phyloP scores from a whole-genome alignment of 2,888 invertebrate genomes.

The Chirona hameri region DNA sequence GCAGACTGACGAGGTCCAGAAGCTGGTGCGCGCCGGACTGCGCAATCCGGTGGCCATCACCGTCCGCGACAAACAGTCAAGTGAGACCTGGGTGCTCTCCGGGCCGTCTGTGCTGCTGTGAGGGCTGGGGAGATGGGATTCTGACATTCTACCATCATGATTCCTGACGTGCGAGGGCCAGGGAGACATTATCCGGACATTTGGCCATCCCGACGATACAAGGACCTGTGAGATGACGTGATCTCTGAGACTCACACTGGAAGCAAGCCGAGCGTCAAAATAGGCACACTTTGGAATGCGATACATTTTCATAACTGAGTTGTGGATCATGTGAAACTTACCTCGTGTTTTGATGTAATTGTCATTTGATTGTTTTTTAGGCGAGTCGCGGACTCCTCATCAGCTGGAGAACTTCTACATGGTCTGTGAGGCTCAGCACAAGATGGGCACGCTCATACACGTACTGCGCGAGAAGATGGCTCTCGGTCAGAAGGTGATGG shows the following conservation, averaged over 20 bases:
- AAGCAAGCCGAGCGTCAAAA: no score
- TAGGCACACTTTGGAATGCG: no score
- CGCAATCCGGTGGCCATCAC: slow-evolving; percentile 87
- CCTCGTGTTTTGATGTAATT: no score
- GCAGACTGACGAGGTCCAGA: slow-evolving; percentile 89
- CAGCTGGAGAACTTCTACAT: slow-evolving; percentile 67
- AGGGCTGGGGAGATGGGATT: no score
- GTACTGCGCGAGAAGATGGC: slow-evolving; percentile 63
- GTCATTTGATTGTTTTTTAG: neutral
- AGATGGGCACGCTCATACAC: slow-evolving; percentile 71
- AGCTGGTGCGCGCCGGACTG: slow-evolving; percentile 86
- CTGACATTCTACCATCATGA: no score
- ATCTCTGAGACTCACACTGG: no score
- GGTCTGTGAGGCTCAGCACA: slow-evolving; percentile 71
- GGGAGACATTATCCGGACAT: no score
- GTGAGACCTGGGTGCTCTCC: slow-evolving; percentile 1
- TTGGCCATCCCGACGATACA: no score
- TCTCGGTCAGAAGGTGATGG: slow-evolving; percentile 62
- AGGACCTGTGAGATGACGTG: no score
- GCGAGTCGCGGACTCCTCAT: slow-evolving; percentile 49
- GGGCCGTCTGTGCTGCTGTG: neutral
- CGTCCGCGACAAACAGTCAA: slow-evolving; percentile 76
- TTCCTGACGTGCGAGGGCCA: no score
- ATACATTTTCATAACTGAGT: no score
- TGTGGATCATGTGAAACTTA: no score